Base-by-base conservation (phyloP, 2,797 vertebrate species). In the Steatocranus sp. region DNA sequence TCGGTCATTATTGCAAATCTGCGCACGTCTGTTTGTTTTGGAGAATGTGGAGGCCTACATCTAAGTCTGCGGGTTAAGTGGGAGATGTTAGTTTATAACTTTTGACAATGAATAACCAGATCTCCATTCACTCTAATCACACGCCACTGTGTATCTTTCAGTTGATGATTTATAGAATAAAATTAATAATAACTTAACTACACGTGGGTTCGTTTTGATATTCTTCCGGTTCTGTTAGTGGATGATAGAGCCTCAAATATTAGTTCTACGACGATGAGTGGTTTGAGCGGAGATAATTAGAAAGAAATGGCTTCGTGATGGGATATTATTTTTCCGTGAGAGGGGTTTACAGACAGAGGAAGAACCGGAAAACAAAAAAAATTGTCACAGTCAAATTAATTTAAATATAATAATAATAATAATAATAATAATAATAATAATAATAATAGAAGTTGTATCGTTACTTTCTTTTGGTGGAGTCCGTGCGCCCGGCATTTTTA, bases 111-210 rank as follows among this genome's bases (percentile, higher is more conserved):
- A 98, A 97, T 97, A 98, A 97, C 97, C 95, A 96, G 97, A 95
- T 97, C 95, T 95, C 97, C 96, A 95, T 97, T 98, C 96, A 96
- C 94, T 96, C 97, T 96, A 97, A 97, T 97, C 97, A 94, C 95
- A 95, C 95, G 94, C 95, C 95, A 96, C 96, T 97, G 97, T 98
- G 97, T 98, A 97, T 97, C 97, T 98, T 98, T 96, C 97, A 97
- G 98, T 99, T 97, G 98, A 99, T 99, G 97, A 98, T 99, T 99
- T 98, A 98, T 98, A 98, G 97, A 97, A 98, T 97, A 97, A 98
- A 99, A 98, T 98, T 98, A 98, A 98, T 98, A 98, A 97, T 97
- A 96, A 96, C 94, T 96, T 89, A 89, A 93, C 96, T 96, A 96
- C 98, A 99, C 98, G 97, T 98, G 98, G 94, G 95, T 96, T 89